Evolutionary conservation across 2,797 vertebrate genomes (phyloP).

Genomic region (Leptoclinus maculatus): DNA sequence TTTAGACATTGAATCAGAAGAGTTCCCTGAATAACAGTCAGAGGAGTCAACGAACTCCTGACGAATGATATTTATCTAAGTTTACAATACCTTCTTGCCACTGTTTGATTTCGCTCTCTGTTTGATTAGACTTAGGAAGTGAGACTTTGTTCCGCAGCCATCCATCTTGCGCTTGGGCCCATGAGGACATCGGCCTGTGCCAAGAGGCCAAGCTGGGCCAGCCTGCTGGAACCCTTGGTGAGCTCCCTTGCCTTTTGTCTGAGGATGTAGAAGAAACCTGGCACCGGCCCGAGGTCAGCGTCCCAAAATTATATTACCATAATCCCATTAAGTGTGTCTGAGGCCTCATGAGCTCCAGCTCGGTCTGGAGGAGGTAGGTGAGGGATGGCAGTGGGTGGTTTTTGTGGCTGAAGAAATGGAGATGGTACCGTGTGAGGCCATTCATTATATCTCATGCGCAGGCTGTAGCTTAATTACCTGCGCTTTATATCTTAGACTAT

Average conservation of each 20-base stretch:
- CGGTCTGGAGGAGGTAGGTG: constrained; percentile 68
- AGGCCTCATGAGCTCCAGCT: constrained; percentile 79
- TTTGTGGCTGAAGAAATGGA: constrained; percentile 31
- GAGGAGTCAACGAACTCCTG: not conserved
- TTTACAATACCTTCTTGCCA: constrained; percentile 28
- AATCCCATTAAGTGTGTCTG: constrained; percentile 89
- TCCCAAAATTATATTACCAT: constrained; percentile 88
- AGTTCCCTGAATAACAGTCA: constrained; percentile 12
- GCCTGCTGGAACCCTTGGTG: constrained; percentile 70
- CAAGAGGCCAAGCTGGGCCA: constrained; percentile 69
- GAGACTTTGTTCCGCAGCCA: constrained; percentile 71
- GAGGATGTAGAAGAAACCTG: constrained; percentile 82
- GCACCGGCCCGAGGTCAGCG: constrained; percentile 83
- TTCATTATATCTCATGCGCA: not conserved
- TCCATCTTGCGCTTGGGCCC: constrained; percentile 72
- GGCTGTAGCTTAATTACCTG: constrained; percentile 8
- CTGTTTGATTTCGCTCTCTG: constrained; percentile 50
- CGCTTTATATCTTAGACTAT: constrained; percentile 6
- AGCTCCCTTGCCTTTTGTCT: constrained; percentile 81
- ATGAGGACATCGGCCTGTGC: constrained; percentile 73
- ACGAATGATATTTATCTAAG: constrained; percentile 31
- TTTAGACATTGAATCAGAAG: constrained; percentile 20
- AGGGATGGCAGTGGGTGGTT: constrained; percentile 56
- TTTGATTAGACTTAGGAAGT: constrained; percentile 64
- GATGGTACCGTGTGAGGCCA: not conserved